Percentiles rank a stretch among this genome's conserved stretches.
phyloP scores from a whole-genome alignment of 2,113 vertebrate species.

The Trinectes maculatus region DNA sequence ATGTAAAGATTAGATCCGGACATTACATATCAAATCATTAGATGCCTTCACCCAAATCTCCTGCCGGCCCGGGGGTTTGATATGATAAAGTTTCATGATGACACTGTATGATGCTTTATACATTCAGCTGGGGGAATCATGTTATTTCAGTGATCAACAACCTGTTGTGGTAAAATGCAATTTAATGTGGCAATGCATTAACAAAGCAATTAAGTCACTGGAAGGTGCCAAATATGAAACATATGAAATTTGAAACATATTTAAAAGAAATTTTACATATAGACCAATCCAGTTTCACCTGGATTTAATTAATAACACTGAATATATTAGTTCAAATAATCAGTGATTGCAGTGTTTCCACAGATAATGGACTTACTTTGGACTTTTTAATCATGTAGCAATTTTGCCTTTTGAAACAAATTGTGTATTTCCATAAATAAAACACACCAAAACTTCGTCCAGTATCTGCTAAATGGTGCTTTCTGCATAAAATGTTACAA shows the following conservation, averaged over 20 bases:
- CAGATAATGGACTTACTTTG: not conserved
- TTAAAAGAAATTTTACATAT: too few species aligned
- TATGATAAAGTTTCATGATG: too few species aligned
- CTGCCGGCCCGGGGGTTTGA: too few species aligned
- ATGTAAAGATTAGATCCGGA: too few species aligned
- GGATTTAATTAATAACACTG: too few species aligned
- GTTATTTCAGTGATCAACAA: not conserved
- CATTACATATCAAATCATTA: too few species aligned
- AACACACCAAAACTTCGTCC: not conserved
- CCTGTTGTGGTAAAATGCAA: not conserved
- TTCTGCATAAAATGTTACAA: not conserved
- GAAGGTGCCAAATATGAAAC: too few species aligned
- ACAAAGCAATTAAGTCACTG: not conserved
- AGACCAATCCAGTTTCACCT: too few species aligned
- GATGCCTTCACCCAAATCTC: too few species aligned
- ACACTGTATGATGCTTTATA: too few species aligned
- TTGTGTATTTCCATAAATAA: not conserved
- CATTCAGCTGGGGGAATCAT: too few species aligned
- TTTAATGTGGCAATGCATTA: not conserved
- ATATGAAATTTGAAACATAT: too few species aligned
- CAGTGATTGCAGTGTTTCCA: not conserved
- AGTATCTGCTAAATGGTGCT: not conserved
- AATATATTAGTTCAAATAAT: not conserved
- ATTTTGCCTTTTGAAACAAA: not conserved
- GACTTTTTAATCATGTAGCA: constrained; percentile 1